A percentile compares a stretch with the other conserved stretches of the same genome.
These are phyloP conservation scores for Numenius arquata DNA, from an alignment of 2,113 vertebrate species.

Conservation along the genomic window DNA sequence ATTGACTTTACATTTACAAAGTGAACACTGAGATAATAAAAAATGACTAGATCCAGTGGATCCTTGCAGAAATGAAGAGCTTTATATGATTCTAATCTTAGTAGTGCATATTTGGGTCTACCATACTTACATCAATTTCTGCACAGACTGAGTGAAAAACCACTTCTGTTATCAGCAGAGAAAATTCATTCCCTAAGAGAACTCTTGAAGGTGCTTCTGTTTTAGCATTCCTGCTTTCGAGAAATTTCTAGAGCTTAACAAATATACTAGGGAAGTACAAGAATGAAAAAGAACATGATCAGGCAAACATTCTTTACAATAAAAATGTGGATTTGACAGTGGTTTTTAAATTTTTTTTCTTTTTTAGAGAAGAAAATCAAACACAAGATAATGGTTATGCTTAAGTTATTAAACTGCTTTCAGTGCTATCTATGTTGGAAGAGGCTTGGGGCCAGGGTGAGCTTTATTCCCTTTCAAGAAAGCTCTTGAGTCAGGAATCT, in stretches of 20 bases:
- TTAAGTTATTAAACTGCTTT: not conserved
- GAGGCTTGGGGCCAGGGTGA: not conserved
- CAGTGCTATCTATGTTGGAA: not conserved
- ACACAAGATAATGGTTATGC: not conserved
- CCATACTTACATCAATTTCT: not conserved
- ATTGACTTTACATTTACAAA: not conserved
- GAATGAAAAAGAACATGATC: not conserved
- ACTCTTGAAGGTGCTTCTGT: not conserved
- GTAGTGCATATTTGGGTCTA: not conserved
- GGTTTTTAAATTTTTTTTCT: rapidly evolving
- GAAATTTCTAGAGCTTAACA: not conserved
- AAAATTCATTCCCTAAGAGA: not conserved
- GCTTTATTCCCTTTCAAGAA: not conserved
- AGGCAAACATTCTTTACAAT: not conserved
- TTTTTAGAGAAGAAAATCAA: not conserved
- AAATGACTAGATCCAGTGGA: not conserved
- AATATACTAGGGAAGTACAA: not conserved
- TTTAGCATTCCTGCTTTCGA: not conserved
- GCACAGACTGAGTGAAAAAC: not conserved
- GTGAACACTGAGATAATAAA: not conserved
- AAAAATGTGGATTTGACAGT: not conserved
- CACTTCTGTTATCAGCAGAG: not conserved
- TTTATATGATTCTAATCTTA: not conserved
- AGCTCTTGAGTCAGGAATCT: not conserved
- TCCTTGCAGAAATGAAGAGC: not conserved